A percentile compares a stretch with the other conserved stretches of the same genome.
phyloP scores from a whole-genome alignment of 2,113 vertebrate genomes.

The Erythrocercus mccallii region DNA sequence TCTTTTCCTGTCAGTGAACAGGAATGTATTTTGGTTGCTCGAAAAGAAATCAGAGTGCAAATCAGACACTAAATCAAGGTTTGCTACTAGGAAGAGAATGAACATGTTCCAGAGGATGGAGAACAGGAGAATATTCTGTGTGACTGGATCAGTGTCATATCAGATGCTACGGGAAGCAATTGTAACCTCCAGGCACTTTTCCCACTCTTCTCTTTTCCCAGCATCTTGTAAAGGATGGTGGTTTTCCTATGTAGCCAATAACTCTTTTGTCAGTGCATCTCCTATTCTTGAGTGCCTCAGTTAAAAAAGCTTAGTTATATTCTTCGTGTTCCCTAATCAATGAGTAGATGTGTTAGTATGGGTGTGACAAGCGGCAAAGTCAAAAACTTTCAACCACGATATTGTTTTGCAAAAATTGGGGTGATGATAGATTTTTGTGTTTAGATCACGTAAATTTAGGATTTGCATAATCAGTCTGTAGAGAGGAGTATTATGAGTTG shows the following conservation, averaged over 20 bases:
- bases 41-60: neutral
- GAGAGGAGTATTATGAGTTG: neutral
- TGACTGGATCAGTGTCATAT: neutral
- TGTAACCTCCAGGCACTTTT: neutral
- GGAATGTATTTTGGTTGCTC: neutral
- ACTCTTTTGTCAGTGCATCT: neutral
- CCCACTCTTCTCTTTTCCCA: neutral
- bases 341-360: neutral
- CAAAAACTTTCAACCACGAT: neutral
- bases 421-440: neutral
- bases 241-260: neutral
- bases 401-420: neutral
- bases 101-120: neutral
- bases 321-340: neutral
- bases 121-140: neutral
- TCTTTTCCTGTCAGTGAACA: neutral
- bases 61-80: neutral
- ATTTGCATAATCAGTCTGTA: neutral
- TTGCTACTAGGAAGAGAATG: neutral
- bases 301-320: neutral
- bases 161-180: neutral
- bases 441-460: neutral
- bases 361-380: neutral
- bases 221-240: neutral
- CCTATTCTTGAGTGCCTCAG: neutral